Conservation (phyloP, 2,797 vertebrate genomes). For the Clarias pachynema region DNA sequence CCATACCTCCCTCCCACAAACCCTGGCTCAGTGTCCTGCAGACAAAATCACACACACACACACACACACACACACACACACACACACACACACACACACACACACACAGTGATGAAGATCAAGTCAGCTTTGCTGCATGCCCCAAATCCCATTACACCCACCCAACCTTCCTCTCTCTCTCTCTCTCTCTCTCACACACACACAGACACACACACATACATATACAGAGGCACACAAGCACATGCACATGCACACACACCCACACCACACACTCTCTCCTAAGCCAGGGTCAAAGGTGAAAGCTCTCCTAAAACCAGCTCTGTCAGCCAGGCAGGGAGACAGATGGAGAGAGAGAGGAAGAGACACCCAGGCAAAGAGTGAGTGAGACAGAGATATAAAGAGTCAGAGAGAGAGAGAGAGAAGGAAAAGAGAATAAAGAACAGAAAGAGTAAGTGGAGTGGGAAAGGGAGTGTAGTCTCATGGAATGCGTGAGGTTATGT, state of each 20-base stretch:
- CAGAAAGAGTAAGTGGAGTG: constrained; percentile 52
- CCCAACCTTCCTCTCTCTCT: constrained; percentile 62
- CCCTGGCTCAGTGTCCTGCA: constrained; percentile 49
- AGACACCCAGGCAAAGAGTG: constrained; percentile 9
- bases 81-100: constrained; percentile 47
- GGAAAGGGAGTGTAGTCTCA: constrained; percentile 34
- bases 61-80: constrained; percentile 32
- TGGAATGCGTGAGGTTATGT: constrained; percentile 30
- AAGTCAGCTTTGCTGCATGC: constrained; percentile 59
- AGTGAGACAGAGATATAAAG: background rate
- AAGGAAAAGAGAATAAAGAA: constrained; percentile 50
- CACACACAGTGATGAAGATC: constrained; percentile 36
- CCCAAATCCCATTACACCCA: constrained; percentile 74
- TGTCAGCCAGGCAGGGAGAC: constrained; percentile 63
- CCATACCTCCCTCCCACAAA: constrained; percentile 53
- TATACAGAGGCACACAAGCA: background rate
- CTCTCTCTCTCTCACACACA: constrained; percentile 49
- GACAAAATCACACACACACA: constrained; percentile 46
- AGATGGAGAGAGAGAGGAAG: constrained; percentile 30
- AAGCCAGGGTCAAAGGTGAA: constrained; percentile 75
- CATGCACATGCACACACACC: constrained; percentile 58
- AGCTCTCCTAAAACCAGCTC: constrained; percentile 74
- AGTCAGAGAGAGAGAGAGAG: constrained; percentile 16
- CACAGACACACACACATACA: background rate
- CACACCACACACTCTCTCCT: constrained; percentile 63